Percentiles rank a stretch among this genome's conserved stretches.
phyloP scores from a whole-genome alignment of 2,888 invertebrate species.

The Tipula confusa region DNA sequence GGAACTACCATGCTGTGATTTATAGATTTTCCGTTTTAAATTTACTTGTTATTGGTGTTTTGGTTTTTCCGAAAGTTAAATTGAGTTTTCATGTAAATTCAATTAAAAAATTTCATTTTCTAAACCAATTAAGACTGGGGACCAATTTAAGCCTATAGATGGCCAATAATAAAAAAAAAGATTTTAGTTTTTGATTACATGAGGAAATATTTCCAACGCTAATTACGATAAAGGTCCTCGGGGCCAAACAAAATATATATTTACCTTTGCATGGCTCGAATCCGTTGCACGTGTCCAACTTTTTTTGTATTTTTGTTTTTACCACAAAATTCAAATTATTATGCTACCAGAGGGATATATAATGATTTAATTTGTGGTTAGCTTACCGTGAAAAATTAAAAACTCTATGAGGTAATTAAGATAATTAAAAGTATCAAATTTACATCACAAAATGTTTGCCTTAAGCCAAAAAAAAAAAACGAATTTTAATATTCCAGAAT shows the following conservation, averaged over 20 bases:
- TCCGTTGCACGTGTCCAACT: neutral
- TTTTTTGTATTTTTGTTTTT: neutral
- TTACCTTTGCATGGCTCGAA: neutral
- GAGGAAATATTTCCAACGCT: too few relatives aligned
- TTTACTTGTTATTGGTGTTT: neutral
- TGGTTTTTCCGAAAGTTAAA: neutral
- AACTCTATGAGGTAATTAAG: neutral
- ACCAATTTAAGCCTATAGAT: too few relatives aligned
- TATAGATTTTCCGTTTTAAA: neutral
- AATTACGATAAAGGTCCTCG: too few relatives aligned
- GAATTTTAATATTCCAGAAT: neutral
- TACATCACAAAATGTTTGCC: neutral
- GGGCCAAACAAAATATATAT: too few relatives aligned
- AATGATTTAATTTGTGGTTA: neutral
- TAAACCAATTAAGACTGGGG: too few relatives aligned
- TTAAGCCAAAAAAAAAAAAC: neutral
- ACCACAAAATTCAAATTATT: neutral
- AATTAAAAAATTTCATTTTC: too few relatives aligned
- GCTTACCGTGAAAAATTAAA: neutral
- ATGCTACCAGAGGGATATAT: neutral
- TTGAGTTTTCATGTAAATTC: conserved; percentile 27
- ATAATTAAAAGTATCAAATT: conserved; percentile 20
- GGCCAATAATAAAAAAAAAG: too few relatives aligned
- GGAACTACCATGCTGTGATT: neutral
- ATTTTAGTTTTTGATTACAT: neutral